Evolutionary conservation across 2,113 vertebrate species (phyloP).

Genomic region (Trematocara marginatum): DNA sequence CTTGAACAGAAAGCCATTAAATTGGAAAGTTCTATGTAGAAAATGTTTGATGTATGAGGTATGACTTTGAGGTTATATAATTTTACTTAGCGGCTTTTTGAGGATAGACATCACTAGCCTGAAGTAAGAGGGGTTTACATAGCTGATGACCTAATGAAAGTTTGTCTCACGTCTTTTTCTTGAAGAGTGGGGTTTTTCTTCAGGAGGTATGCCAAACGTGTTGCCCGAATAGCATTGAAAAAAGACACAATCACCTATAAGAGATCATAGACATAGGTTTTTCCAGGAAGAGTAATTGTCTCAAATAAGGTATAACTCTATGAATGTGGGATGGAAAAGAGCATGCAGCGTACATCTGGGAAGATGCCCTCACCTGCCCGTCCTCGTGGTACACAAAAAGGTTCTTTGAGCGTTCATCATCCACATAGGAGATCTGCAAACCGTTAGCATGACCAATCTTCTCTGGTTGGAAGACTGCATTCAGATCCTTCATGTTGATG

Average conservation of each 20-base stretch:
- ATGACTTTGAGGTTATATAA: not conserved
- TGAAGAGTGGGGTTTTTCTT: conserved; percentile 74
- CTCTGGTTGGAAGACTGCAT: conserved; percentile 86
- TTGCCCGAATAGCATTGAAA: conserved; percentile 87
- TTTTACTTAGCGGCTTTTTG: not conserved
- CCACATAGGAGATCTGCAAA: conserved; percentile 84
- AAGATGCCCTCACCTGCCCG: conserved; percentile 70
- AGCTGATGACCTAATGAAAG: not conserved
- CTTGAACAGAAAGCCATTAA: not conserved
- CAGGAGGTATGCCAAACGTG: conserved; percentile 83
- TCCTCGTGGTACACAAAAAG: conserved; percentile 88
- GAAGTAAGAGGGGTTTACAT: not conserved
- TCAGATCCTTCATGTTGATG: conserved; percentile 82
- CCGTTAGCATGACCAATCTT: conserved; percentile 83
- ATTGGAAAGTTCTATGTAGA: not conserved
- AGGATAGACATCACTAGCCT: not conserved
- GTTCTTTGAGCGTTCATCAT: conserved; percentile 77
- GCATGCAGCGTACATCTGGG: not conserved
- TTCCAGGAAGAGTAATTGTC: not conserved
- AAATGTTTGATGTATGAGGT: not conserved
- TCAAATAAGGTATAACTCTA: not conserved
- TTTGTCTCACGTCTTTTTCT: conserved; percentile 77
- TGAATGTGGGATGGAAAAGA: not conserved
- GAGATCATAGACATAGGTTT: not conserved
- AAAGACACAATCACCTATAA: conserved; percentile 86